Percentiles rank a stretch among this genome's conserved stretches.
Evolutionary conservation across 2,797 vertebrate genomes (phyloP).

Genomic region (Muscicapa striata): DNA sequence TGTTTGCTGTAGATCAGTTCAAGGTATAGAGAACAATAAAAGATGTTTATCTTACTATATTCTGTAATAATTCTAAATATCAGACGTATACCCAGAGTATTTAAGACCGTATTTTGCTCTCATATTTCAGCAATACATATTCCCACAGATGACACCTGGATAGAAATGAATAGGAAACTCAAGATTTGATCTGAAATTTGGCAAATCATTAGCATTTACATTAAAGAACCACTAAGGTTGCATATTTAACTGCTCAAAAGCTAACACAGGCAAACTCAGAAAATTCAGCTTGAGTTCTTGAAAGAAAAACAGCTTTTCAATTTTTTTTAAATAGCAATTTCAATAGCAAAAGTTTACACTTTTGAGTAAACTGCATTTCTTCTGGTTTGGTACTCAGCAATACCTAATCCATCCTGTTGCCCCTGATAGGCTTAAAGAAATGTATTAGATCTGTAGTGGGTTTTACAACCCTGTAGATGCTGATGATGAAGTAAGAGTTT

Average conservation of each 20-base stretch:
- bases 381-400: not conserved
- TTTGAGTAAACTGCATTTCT: not conserved
- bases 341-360: not conserved
- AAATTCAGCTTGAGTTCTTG: not conserved
- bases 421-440: not conserved
- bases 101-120: not conserved
- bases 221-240: not conserved
- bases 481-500: not conserved
- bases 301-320: not conserved
- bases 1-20: not conserved
- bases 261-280: not conserved
- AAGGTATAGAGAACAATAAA: conserved; percentile 2
- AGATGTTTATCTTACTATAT: not conserved
- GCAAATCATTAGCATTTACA: not conserved
- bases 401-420: not conserved
- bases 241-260: not conserved
- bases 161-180: not conserved
- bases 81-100: not conserved
- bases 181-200: not conserved
- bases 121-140: not conserved
- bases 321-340: not conserved
- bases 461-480: not conserved
- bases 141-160: not conserved
- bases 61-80: not conserved
- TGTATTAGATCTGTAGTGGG: not conserved